Base-by-base conservation (phyloP, 2,888 invertebrate species). In the Augochlorella aurata region DNA sequence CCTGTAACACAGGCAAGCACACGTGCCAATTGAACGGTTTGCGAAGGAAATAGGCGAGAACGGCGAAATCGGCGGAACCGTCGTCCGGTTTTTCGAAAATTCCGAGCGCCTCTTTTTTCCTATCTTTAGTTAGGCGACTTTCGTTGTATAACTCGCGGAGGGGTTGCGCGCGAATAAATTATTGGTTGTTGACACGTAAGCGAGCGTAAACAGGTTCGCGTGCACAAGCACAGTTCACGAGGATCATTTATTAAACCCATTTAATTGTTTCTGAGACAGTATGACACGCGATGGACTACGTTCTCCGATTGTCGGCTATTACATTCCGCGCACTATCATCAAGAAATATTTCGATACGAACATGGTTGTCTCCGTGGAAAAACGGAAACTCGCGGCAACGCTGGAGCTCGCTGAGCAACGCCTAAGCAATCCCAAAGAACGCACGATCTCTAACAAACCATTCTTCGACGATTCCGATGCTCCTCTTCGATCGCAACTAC, bases 1-100 rank as follows among this genome's bases (percentile, higher is more conserved):
- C 94, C 94, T 94, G 92, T 16, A 90, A 91, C 80, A 69, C 49
- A 49, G 47, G 49, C 7, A 18, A 21, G 1, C 16, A 45, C 50
- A 54, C 2, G n/a, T 1, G 21, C 1, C 5, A 5, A 24, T 14
- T 14, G 54, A 58, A 21, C 21, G 54, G 14, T 58, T 58, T 1
- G 1, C 12, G 21, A 24, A 38, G 3, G 38, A 5, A 38, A 38
- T 5, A 3, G 38, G 29, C 29, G 29, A n/a, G n/a, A n/a, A n/a
- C n/a, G 29, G 29, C 29, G 29, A 29, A 29, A 29, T 2, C 29
- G 2, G 29, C 38, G 38, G 3, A 38, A 38, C 38, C 38, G 38
- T 38, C 38, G 38, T 5, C 38, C 38, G 38, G 1, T 12, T 24
- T 5, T 24, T 21, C 0, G 21, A 58, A 58, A 21, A 58, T 14